Base-by-base conservation (phyloP, 1,140 invertebrate species). In the Colletes gigas region DNA sequence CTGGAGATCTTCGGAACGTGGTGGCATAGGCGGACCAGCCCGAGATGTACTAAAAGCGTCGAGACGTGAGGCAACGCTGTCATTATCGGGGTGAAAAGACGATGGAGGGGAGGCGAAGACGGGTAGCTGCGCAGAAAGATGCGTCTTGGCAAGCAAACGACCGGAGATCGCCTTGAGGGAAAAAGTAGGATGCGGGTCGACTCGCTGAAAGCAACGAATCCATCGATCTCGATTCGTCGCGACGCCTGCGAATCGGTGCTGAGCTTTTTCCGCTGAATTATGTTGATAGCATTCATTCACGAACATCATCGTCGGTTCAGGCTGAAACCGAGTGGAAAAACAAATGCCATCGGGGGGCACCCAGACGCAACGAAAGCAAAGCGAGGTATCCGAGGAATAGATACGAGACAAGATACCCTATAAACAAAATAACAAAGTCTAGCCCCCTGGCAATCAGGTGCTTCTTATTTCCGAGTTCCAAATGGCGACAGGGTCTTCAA, bases 281-380 rank as follows among this genome's bases (percentile, higher is more conserved):
- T 84, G 78, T 71, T 69, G 83, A 85, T 85, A 78, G 72, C 66
- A 84, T 84, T 81, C 82, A 80, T 83, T 66, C 72, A 60, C 52
- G 52, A 73, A 60, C 66, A 84, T 85, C 72, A 81, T 84, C 83
- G 66, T n/a, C 68, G 55, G 9, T 14, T 44, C 15, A 39, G 47
- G n/a, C 47, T 71, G 75, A 72, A 70, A 73, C 57, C 57, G 72
- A 72, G 72, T 77, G 69, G 84, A 84, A 84, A 83, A 84, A 77
- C 84, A 78, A 81, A 69, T 55, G 57, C 57, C 78, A 47, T n/a
- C 30, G 65, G 47, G 65, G 55, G 41, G 30, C 60, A 67, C 67
- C 67, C 73, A 78, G 84, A 84, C 73, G 50, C 52, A 74, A 85
- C 52, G 60, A 78, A 76, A 77, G 68, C 67, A 82, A 78, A 82